These are phyloP conservation scores for Heliconius charithonia DNA, from an alignment of 2,888 invertebrate genomes.

Conservation along the genomic window DNA sequence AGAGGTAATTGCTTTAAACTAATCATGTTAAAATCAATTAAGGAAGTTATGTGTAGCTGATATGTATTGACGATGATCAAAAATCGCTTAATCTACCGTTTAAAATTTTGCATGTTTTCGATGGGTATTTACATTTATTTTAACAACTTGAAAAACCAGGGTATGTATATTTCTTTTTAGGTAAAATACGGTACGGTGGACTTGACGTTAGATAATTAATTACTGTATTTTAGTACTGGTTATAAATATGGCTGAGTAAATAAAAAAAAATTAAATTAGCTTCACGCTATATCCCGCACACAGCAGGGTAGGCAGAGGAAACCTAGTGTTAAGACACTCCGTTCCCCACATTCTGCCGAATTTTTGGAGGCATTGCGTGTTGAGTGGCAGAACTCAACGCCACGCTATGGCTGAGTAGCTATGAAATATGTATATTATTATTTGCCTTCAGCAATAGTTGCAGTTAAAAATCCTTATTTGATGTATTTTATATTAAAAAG, in stretches of 20 bases:
- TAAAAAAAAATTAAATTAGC: no score
- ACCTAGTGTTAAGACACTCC: no score
- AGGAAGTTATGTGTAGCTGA: slow-evolving; percentile 7
- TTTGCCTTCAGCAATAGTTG: no score
- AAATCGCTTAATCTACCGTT: slow-evolving; percentile 24
- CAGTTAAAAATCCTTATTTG: no score
- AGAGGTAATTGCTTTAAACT: slow-evolving; percentile 17
- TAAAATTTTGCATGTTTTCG: neutral
- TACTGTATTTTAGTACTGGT: neutral
- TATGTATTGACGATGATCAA: slow-evolving; percentile 14
- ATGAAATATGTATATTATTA: neutral
- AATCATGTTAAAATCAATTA: slow-evolving; percentile 13
- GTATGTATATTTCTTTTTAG: neutral
- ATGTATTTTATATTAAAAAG: no score
- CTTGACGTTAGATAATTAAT: neutral
- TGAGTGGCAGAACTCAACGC: no score
- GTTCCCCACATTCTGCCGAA: no score
- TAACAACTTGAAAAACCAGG: neutral
- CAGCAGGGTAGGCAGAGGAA: no score
- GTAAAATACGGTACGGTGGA: neutral
- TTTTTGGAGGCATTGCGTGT: no score
- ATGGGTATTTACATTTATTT: neutral
- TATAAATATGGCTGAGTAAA: neutral
- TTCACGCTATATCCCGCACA: no score
- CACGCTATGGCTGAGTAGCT: neutral